Percentiles rank a stretch among this genome's conserved stretches.
Conservation (phyloP, 2,113 vertebrate genomes). For the Stictonetta naevosa region DNA sequence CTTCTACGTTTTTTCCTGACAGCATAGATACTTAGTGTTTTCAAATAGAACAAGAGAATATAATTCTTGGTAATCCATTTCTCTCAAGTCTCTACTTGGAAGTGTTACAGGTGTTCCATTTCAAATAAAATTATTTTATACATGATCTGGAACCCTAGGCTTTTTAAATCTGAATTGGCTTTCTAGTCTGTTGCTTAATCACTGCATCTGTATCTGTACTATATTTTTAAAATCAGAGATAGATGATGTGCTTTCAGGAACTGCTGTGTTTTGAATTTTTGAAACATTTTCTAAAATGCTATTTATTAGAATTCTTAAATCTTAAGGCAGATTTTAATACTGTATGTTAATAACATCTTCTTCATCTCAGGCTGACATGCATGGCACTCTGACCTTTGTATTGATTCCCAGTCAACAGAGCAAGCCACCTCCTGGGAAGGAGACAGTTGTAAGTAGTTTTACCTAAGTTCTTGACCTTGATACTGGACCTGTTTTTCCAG, state of each 20-base stretch:
- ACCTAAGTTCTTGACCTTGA: background rate
- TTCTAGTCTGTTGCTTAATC: background rate
- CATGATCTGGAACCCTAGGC: background rate
- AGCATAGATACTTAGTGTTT: background rate
- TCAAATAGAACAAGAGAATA: background rate
- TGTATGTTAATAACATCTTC: conserved; percentile 24
- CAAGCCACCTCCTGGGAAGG: conserved; percentile 84
- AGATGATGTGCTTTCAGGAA: background rate
- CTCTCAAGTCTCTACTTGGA: background rate
- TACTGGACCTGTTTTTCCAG: background rate
- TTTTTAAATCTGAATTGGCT: background rate
- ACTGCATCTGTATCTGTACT: background rate
- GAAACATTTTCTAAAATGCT: background rate
- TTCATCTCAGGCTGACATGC: conserved; percentile 89
- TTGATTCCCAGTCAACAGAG: conserved; percentile 92
- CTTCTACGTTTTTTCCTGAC: background rate
- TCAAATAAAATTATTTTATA: background rate
- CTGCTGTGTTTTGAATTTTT: background rate
- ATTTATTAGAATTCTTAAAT: background rate
- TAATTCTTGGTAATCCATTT: background rate
- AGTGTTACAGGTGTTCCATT: background rate
- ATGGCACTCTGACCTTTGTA: conserved; percentile 93
- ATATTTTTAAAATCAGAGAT: background rate
- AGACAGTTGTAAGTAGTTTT: conserved; percentile 90
- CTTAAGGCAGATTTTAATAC: background rate